Conservation (phyloP, 2,797 vertebrate species). For the Chlorospingus semifuscus region DNA sequence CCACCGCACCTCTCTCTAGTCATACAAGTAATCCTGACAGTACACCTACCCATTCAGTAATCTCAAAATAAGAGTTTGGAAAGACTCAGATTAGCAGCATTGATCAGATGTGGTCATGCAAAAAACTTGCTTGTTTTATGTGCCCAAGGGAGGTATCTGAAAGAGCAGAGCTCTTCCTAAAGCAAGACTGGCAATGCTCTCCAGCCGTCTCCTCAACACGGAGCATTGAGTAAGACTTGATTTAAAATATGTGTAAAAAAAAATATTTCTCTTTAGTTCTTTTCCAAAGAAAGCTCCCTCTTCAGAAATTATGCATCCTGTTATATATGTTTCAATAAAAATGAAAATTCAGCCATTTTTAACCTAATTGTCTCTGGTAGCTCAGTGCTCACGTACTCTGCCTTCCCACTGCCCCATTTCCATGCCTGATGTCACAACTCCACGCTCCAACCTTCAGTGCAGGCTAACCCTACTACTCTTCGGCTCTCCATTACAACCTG, state of each 20-base stretch:
- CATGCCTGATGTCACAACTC: background rate
- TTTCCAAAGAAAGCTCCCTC: background rate
- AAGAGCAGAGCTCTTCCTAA: background rate
- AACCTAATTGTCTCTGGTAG: background rate
- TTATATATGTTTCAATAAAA: background rate
- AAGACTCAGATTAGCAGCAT: background rate
- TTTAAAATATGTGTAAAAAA: background rate
- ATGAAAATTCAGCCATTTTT: background rate
- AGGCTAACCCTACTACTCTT: background rate
- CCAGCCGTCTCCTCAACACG: background rate
- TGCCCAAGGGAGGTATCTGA: background rate
- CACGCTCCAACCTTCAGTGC: background rate
- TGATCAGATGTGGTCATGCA: background rate
- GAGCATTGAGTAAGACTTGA: background rate
- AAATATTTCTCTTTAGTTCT: background rate
- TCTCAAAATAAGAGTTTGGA: background rate
- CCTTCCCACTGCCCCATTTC: background rate
- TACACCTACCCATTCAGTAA: background rate
- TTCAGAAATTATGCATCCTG: background rate
- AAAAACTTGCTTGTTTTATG: background rate
- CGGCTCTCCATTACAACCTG: background rate
- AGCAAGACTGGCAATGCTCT: background rate
- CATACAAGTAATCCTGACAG: background rate
- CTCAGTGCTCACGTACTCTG: background rate
- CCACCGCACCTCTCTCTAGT: background rate